Evolutionary conservation across 1,140 invertebrate genomes (phyloP), one percentile per base, ranked within the genome.

Genomic region (Samia ricini): DNA sequence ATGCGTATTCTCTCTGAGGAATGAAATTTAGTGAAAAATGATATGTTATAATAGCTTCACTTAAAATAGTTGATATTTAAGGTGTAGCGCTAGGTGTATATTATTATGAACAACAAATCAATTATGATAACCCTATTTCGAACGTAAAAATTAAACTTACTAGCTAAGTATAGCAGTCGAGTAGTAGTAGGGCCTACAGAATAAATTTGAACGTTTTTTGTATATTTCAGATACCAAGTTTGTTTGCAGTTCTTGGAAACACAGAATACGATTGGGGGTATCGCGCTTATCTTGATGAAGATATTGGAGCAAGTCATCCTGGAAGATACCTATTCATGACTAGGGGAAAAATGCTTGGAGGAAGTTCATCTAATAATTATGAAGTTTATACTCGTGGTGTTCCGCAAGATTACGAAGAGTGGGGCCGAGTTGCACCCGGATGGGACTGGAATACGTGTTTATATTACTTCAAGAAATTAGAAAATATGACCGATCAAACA

Each of bases 371-470:
- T 1, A 90, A 95, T 15, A 97, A 97, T 83, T 95, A 94, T 49
- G 95, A 96, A 93, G 92, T 96, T 15, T 96, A 97, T 76, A 93
- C 95, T 0, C 89, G 96, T 63, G 96, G 96, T 0, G 95, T 95
- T 77, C 92, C 92, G n/a, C 73, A 88, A 51, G 96, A 97, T 79
- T 97, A 95, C 69, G 94, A 97, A 70, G 77, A 92, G 4, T 97
- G 96, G 96, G 82, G 75, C 81, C 68, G 74, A 68, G 66, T 65
- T 68, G 93, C 71, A 0, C 89, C 91, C 0, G 95, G 95, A 0
- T 98, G 97, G 97, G 92, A 93, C 5, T 98, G 95, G 89, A 91
- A 95, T 1, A 93, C 95, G 21, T 92, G 94, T 15, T 78, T 89
- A 1, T 61, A 74, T 23, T 87, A 88, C 58, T 89, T 81, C 61